Evolutionary conservation across 2,888 invertebrate genomes (phyloP).

Genomic region (Cataglyphis altisquamis): DNA sequence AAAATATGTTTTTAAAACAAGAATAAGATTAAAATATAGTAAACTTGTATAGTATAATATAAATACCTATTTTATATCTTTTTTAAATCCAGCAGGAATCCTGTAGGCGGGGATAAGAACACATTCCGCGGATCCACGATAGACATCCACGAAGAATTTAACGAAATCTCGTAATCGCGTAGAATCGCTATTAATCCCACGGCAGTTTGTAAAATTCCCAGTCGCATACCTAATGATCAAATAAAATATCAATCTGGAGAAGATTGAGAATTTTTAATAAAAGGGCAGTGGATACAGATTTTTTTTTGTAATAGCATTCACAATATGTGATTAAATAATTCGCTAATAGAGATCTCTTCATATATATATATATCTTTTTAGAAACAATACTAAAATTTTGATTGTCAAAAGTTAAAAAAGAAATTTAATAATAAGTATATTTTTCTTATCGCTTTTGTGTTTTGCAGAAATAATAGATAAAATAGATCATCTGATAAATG

Average conservation of each 20-base stretch:
- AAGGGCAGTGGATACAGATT: neutral
- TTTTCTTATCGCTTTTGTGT: neutral
- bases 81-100: constrained; percentile 57
- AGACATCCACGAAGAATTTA: constrained; percentile 68
- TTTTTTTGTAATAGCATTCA: neutral
- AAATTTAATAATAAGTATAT: neutral
- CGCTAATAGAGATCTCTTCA: neutral
- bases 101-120: constrained; percentile 57
- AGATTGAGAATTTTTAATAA: neutral
- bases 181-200: constrained; percentile 77
- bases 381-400: neutral
- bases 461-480: neutral
- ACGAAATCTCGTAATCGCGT: constrained; percentile 75
- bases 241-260: neutral
- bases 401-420: neutral
- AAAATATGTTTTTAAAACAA: neutral
- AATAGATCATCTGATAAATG: neutral
- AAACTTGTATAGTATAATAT: constrained; percentile 4
- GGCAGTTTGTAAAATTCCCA: constrained; percentile 75
- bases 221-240: constrained; percentile 71
- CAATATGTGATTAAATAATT: neutral
- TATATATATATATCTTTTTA: neutral
- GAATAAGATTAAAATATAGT: neutral
- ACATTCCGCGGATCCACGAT: constrained; percentile 65
- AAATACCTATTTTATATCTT: constrained; percentile 48